phyloP scores from a whole-genome alignment of 2,888 invertebrate genomes.

The Oxytorus armatus region DNA sequence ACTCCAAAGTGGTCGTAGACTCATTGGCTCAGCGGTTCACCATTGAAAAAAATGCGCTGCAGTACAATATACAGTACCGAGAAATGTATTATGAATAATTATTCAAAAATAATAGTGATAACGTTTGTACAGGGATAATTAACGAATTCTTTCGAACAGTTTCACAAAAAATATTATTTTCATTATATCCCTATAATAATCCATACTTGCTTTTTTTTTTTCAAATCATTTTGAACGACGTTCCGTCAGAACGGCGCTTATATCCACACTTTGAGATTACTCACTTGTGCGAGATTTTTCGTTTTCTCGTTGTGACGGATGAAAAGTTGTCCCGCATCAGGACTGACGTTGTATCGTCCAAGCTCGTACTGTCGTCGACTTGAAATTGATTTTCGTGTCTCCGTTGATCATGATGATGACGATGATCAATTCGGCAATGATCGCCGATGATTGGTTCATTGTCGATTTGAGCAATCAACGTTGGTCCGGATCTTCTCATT shows the following conservation, averaged over 20 bases:
- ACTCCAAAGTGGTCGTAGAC: no score
- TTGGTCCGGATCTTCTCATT: constrained; percentile 1
- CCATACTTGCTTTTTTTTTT: no score
- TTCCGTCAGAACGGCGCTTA: background rate
- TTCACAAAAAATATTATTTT: no score
- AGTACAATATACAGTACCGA: no score
- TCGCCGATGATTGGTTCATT: constrained; percentile 15
- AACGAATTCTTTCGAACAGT: no score
- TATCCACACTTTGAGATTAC: constrained; percentile 72
- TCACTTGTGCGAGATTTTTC: constrained; percentile 86
- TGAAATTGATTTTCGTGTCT: constrained; percentile 62
- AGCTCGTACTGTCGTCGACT: constrained; percentile 63
- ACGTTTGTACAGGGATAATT: no score
- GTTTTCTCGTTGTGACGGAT: constrained; percentile 81
- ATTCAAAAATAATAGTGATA: no score
- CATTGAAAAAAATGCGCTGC: no score
- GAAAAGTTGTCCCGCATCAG: constrained; percentile 72
- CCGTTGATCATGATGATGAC: constrained; percentile 75
- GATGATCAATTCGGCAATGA: constrained; percentile 69
- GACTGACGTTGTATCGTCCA: constrained; percentile 61
- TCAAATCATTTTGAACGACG: no score
- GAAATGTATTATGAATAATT: no score
- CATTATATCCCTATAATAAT: no score
- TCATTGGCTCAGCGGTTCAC: no score
- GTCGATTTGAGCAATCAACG: constrained; percentile 19